Evolutionary conservation across 2,888 invertebrate species (phyloP), one percentile per base, ranked within the genome.

Genomic region (Tethea ocularis): DNA sequence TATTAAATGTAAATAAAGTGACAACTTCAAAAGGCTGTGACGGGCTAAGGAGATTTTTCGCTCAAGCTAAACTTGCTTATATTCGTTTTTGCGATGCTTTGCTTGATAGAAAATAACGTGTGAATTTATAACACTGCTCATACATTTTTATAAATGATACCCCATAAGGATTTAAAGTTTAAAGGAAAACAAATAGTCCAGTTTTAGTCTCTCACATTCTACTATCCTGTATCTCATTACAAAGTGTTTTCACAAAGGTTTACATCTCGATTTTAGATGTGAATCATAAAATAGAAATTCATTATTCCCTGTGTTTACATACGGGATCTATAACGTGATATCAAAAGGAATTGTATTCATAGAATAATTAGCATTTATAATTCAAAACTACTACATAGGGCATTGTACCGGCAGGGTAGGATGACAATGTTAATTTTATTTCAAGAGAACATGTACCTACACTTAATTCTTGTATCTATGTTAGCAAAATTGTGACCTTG

Each of bases 331-430:
- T 46, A 65, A 65, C 60, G 64, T 64, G 62, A 65, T 59, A 63
- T 67, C 71, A 58, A 71, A 70, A 68, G 65, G 70, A 68, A 71
- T 73, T 68, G 68, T 75, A 75, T 79, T 76, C 79, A 75, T 74
- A 56, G 70, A 61, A 62, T 72, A 74, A 73, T 78, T 79, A 76
- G 71, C 71, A 78, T 77, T 80, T 72, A 77, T 78, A 75, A 81
- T 82, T 78, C 71, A 71, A 66, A 76, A 72, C 69, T 69, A 64
- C 33, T 33, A 13, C 33, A 13, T 2, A 33, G 33, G 33, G 33
- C 68, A 61, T 62, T 65, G 69, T 64, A 64, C 67, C 58, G 60
- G 52, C 56, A 61, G 56, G n/a, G 33, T 64, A 64, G 72, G 69
- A 73, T 74, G 71, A 60, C 72, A 66, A 73, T 29, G 52, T 58